These are phyloP conservation scores for Bagarius yarrelli DNA, from an alignment of 2,113 vertebrate genomes.

Conservation along the genomic window DNA sequence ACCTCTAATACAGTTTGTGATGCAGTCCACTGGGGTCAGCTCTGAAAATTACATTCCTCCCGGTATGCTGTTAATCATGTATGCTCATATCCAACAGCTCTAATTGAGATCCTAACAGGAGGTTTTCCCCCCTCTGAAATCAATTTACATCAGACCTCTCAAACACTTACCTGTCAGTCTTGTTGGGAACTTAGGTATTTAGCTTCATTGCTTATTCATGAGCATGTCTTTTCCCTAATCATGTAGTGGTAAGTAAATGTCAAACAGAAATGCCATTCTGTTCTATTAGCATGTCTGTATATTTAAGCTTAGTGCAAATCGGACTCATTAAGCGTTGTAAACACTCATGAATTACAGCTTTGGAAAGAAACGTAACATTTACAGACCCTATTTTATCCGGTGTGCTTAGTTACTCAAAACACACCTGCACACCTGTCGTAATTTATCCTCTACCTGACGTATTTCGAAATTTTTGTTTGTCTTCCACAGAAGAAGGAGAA, in stretches of 20 bases:
- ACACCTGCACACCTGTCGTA: not conserved
- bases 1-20: slow-evolving; percentile 18
- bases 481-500: slow-evolving; percentile 91
- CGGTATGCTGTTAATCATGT: slow-evolving; percentile 15
- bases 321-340: not conserved
- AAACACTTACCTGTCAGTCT: slow-evolving; percentile 20
- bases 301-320: slow-evolving; percentile 1
- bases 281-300: slow-evolving; percentile 18
- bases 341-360: not conserved
- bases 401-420: not conserved
- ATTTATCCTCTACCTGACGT: not conserved
- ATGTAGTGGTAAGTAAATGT: slow-evolving; percentile 31
- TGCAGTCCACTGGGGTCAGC: slow-evolving; percentile 23
- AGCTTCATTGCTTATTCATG: slow-evolving; percentile 48
- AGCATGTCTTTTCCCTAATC: slow-evolving; percentile 37
- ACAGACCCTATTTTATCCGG: not conserved
- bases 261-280: slow-evolving; percentile 34
- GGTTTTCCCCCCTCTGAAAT: slow-evolving; percentile 1
- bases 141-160: slow-evolving; percentile 30
- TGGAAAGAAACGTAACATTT: not conserved
- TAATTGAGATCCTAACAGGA: slow-evolving; percentile 21
- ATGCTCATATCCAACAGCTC: slow-evolving; percentile 7
- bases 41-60: slow-evolving; percentile 23
- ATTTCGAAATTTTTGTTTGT: slow-evolving; percentile 37
- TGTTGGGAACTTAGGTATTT: slow-evolving; percentile 1